Percentiles rank a stretch among this genome's conserved stretches.
Evolutionary conservation across 1,140 invertebrate species (phyloP).

Genomic region (Eufriesea mexicana): DNA sequence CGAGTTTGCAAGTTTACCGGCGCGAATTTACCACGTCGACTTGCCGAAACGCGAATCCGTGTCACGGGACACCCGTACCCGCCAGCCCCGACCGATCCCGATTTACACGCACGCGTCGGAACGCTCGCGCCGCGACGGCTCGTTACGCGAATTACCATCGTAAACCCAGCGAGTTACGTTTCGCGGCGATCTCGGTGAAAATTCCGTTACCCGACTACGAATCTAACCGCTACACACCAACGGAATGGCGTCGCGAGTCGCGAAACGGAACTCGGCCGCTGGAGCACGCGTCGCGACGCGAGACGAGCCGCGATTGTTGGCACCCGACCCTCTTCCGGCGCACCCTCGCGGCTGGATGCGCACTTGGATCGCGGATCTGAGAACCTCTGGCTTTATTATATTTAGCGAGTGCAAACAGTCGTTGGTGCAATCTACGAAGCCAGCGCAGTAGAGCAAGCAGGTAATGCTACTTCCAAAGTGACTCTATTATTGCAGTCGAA

Average conservation of each 20-base stretch:
- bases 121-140: neutral
- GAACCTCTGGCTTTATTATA: slow-evolving; percentile 72
- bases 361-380: neutral
- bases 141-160: slow-evolving; percentile 18
- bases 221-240: too few relatives aligned
- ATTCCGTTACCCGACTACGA: slow-evolving; percentile 27
- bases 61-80: neutral
- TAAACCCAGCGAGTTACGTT: slow-evolving; percentile 23
- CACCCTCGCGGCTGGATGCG: neutral
- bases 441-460: slow-evolving; percentile 57
- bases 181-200: slow-evolving; percentile 5
- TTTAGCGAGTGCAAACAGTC: slow-evolving; percentile 73
- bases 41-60: too few relatives aligned
- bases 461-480: slow-evolving; percentile 71
- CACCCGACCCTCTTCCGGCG: neutral
- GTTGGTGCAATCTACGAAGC: slow-evolving; percentile 66
- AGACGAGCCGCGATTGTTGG: neutral
- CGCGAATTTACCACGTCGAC: too few relatives aligned
- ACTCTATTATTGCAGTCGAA: slow-evolving; percentile 71
- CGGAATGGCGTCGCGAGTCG: neutral
- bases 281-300: neutral
- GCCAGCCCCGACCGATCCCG: neutral
- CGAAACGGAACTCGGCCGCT: neutral
- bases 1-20: neutral
- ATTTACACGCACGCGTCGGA: slow-evolving; percentile 1